Evolutionary conservation across 2,888 invertebrate genomes (phyloP).

Genomic region (Psylliodes chrysocephalus): DNA sequence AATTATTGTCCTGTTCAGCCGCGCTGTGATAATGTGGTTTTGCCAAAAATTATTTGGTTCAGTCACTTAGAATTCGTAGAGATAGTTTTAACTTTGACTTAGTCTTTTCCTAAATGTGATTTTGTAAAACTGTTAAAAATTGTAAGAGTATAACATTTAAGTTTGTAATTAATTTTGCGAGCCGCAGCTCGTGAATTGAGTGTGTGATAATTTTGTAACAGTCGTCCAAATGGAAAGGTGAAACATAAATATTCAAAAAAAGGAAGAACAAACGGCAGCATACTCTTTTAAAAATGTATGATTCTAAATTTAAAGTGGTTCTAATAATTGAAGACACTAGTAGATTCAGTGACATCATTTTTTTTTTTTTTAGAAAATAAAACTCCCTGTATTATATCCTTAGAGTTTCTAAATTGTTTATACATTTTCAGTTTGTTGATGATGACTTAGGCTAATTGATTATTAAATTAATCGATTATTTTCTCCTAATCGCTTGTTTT

Average conservation of each 20-base stretch:
- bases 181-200: slow-evolving; percentile 55
- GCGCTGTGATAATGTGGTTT: slow-evolving; percentile 60
- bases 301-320: too few relatives aligned
- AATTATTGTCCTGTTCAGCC: slow-evolving; percentile 65
- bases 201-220: slow-evolving; percentile 54
- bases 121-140: slow-evolving; percentile 60
- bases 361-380: too few relatives aligned
- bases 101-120: slow-evolving; percentile 62
- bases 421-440: too few relatives aligned
- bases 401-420: too few relatives aligned
- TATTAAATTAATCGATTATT: too few relatives aligned
- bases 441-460: too few relatives aligned
- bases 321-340: too few relatives aligned
- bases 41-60: slow-evolving; percentile 43
- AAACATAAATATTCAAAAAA: background rate
- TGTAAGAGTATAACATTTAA: slow-evolving; percentile 62
- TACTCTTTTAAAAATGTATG: too few relatives aligned
- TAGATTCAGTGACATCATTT: too few relatives aligned
- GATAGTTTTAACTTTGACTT: slow-evolving; percentile 57
- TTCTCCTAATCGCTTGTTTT: too few relatives aligned
- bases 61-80: slow-evolving; percentile 57
- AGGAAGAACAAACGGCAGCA: background rate
- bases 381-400: too few relatives aligned
- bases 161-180: slow-evolving; percentile 57
- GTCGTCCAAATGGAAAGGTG: slow-evolving; percentile 1